These are phyloP conservation scores for Eurosta solidaginis DNA, from an alignment of 1,140 invertebrate species.

Conservation along the genomic window DNA sequence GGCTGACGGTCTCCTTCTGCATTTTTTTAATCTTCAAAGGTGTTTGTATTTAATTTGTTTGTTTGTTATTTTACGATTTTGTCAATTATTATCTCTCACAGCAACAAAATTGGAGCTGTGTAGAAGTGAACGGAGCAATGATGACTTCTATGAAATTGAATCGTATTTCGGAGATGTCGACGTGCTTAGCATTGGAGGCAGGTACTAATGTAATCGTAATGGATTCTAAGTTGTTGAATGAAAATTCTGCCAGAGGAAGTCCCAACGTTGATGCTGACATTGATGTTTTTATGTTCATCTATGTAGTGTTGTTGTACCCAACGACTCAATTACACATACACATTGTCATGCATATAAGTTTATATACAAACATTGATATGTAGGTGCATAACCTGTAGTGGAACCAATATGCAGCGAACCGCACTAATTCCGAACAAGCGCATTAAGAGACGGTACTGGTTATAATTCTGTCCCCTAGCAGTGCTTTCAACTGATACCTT, in stretches of 20 bases:
- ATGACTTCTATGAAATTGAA: neutral
- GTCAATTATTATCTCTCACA: neutral
- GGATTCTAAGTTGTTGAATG: neutral
- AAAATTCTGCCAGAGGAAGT: neutral
- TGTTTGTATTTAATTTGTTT: conserved; percentile 36
- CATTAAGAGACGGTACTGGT: too few relatives aligned
- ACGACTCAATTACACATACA: neutral
- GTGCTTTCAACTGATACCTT: too few relatives aligned
- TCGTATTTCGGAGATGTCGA: neutral
- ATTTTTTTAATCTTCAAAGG: conserved; percentile 28
- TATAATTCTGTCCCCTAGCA: too few relatives aligned
- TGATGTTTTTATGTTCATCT: neutral
- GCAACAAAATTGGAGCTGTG: neutral
- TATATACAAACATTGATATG: neutral
- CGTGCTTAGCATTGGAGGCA: neutral
- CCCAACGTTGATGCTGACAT: neutral
- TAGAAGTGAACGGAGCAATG: neutral
- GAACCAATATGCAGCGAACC: too few relatives aligned
- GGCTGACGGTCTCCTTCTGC: neutral
- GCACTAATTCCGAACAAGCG: too few relatives aligned
- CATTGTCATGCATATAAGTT: neutral
- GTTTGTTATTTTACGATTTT: conserved; percentile 32
- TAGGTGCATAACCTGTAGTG: neutral
- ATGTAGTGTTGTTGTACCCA: neutral
- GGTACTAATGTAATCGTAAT: neutral